A percentile compares a stretch with the other conserved stretches of the same genome.
Conservation (phyloP, 23 tunicate genomes). For the Phallusia fumigata region DNA sequence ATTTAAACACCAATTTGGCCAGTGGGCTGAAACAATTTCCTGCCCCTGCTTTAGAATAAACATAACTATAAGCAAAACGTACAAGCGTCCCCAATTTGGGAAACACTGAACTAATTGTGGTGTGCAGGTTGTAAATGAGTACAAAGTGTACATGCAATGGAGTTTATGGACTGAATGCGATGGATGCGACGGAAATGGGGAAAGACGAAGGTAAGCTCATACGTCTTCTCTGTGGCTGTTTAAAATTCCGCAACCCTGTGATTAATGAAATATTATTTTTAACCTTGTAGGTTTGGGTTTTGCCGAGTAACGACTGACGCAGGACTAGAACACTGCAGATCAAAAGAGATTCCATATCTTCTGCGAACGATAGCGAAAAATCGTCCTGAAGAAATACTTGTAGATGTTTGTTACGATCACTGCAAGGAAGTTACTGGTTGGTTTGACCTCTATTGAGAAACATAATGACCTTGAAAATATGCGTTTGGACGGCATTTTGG, state of each 20-base stretch:
- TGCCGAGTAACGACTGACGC: conserved; percentile 35
- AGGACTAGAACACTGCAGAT: conserved; percentile 28
- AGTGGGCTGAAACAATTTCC: too few relatives aligned
- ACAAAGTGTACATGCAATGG: conserved; percentile 35
- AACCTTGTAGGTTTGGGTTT: conserved; percentile 43
- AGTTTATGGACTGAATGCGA: conserved; percentile 49
- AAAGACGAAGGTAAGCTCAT: conserved; percentile 55
- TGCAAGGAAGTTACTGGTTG: conserved; percentile 36
- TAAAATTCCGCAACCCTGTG: too few relatives aligned
- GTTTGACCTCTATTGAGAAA: neutral
- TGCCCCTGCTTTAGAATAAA: too few relatives aligned
- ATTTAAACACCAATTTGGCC: too few relatives aligned
- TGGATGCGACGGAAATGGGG: conserved; percentile 59
- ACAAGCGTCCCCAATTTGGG: too few relatives aligned
- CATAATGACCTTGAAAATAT: neutral
- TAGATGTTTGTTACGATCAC: conserved; percentile 60
- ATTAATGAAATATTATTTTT: too few relatives aligned
- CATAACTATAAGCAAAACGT: too few relatives aligned
- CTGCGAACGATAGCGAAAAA: conserved; percentile 28
- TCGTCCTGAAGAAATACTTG: conserved; percentile 47
- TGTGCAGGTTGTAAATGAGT: conserved; percentile 21
- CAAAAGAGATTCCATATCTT: conserved; percentile 27
- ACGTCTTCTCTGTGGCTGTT: too few relatives aligned
- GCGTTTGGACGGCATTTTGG: too few relatives aligned
- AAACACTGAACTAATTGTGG: too few relatives aligned